phyloP scores from a whole-genome alignment of 2,888 invertebrate species.

The Hirtodrosophila alboralis region DNA sequence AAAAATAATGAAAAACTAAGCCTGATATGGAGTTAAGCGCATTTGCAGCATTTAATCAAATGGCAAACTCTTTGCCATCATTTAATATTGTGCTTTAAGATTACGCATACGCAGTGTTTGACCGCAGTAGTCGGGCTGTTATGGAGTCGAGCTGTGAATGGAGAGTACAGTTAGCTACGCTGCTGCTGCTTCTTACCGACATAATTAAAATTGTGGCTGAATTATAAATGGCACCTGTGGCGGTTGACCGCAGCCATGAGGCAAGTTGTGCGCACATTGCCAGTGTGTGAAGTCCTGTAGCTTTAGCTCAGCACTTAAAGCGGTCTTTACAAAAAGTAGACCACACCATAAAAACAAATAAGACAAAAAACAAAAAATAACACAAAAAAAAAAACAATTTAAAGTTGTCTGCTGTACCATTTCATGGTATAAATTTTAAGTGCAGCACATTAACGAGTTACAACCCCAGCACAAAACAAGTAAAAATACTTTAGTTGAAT shows the following conservation, averaged over 20 bases:
- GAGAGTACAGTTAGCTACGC: background rate
- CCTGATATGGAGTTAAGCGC: constrained; percentile 19
- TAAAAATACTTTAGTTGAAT: background rate
- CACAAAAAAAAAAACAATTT: constrained; percentile 33
- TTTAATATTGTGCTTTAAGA: constrained; percentile 39
- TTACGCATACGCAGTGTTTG: constrained; percentile 46
- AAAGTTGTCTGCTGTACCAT: constrained; percentile 68
- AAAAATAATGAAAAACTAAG: background rate
- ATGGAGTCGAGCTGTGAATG: no score
- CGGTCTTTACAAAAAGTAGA: constrained; percentile 29
- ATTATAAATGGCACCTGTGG: constrained; percentile 77
- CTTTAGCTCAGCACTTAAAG: constrained; percentile 59
- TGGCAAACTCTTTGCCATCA: constrained; percentile 3
- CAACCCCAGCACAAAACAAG: constrained; percentile 39
- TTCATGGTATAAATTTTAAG: constrained; percentile 72
- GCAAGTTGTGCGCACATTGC: constrained; percentile 48
- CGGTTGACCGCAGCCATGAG: constrained; percentile 64
- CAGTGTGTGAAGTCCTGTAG: constrained; percentile 59
- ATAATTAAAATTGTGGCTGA: constrained; percentile 74
- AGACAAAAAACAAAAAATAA: constrained; percentile 14
- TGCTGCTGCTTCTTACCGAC: constrained; percentile 54
- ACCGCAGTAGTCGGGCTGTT: constrained; percentile 24
- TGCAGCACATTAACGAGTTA: constrained; percentile 71
- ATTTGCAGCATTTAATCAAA: constrained; percentile 36
- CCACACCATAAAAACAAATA: constrained; percentile 15